Percentiles rank a stretch among this genome's conserved stretches.
These are phyloP conservation scores for Eulemur coronatus DNA, from an alignment of 2,797 vertebrate species.

Conservation along the genomic window DNA sequence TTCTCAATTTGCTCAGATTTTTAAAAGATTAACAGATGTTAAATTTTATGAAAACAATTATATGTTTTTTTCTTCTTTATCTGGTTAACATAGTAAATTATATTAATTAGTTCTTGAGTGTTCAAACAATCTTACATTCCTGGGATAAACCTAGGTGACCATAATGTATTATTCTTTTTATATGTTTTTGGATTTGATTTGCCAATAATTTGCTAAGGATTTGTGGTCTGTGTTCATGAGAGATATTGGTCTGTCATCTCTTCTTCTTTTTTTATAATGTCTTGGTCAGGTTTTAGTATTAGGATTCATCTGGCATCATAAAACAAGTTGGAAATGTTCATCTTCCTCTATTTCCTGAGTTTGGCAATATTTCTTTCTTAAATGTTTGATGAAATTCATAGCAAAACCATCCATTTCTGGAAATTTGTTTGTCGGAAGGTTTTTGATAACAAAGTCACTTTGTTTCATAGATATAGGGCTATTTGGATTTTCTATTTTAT, in stretches of 20 bases:
- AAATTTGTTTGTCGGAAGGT: background rate
- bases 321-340: background rate
- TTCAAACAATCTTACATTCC: background rate
- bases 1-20: background rate
- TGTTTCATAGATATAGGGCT: background rate
- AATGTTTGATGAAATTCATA: background rate
- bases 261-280: background rate
- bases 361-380: background rate
- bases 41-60: background rate
- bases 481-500: background rate
- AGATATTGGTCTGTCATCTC: background rate
- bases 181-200: background rate
- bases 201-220: background rate
- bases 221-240: background rate
- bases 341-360: background rate
- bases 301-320: background rate
- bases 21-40: background rate
- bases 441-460: background rate
- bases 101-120: background rate
- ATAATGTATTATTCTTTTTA: background rate
- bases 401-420: background rate
- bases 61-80: background rate
- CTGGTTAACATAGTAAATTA: background rate
- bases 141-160: background rate
- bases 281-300: background rate